Evolutionary conservation across 2,797 vertebrate species (phyloP).

Genomic region (Micromesistius poutassou): DNA sequence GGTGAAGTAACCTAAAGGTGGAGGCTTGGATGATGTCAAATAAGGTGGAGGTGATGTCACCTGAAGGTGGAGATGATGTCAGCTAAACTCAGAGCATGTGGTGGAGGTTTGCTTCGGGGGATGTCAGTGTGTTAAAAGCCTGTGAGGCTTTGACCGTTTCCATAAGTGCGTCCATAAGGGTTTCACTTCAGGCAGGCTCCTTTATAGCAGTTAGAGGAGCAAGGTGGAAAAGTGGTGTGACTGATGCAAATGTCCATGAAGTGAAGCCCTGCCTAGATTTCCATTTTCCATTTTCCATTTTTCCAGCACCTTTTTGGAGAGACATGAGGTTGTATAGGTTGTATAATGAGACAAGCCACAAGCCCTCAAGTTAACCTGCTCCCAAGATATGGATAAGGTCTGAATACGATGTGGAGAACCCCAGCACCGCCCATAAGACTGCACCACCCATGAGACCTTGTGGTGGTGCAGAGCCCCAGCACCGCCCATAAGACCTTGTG

Average conservation of each 20-base stretch:
- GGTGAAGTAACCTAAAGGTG: no score
- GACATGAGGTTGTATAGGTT: neutral
- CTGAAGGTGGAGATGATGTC: neutral
- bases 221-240: conserved; percentile 48
- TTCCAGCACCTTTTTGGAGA: neutral
- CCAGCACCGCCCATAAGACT: no score
- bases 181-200: neutral
- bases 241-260: conserved; percentile 6
- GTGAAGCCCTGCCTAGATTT: conserved; percentile 27
- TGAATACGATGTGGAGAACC: conserved; percentile 56
- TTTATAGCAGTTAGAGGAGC: neutral
- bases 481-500: no score
- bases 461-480: no score
- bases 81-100: neutral
- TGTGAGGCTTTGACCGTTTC: neutral
- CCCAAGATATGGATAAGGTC: conserved; percentile 57
- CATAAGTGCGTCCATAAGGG: no score
- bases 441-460: no score
- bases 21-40: no score
- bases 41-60: no score
- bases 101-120: neutral
- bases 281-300: no score
- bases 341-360: conserved; percentile 45
- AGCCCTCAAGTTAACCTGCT: conserved; percentile 46
- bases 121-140: neutral